phyloP scores from a whole-genome alignment of 2,797 vertebrate species.

The Platyrinchus mystaceus region DNA sequence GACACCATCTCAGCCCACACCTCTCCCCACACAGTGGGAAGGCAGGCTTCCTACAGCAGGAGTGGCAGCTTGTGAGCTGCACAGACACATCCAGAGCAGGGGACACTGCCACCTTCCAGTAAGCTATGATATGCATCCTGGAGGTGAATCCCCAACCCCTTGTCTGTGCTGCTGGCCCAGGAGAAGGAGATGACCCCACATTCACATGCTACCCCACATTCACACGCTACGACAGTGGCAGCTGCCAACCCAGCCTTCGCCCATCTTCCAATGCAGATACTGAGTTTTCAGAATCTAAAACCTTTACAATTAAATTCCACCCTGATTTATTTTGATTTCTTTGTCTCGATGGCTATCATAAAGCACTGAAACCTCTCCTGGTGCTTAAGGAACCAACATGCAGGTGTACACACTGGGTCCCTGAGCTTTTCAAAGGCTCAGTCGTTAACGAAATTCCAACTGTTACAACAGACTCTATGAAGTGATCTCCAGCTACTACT shows the following conservation, averaged over 20 bases:
- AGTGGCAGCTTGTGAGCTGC: not conserved
- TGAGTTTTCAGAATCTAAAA: not conserved
- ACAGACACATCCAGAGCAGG: not conserved
- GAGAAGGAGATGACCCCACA: not conserved
- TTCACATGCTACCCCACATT: accelerated
- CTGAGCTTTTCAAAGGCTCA: not conserved
- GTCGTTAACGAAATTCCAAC: not conserved
- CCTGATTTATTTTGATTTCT: not conserved
- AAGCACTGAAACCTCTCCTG: not conserved
- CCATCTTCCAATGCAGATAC: not conserved
- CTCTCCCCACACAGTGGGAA: not conserved
- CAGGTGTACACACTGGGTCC: accelerated
- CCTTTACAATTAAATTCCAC: not conserved
- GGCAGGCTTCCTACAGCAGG: not conserved
- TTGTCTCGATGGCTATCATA: not conserved
- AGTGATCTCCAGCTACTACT: not conserved
- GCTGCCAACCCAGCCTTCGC: not conserved
- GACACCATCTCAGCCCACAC: not conserved
- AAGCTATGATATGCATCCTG: not conserved
- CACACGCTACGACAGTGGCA: accelerated
- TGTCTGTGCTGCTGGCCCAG: not conserved
- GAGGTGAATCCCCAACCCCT: not conserved
- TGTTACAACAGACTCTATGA: not conserved
- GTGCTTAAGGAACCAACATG: not conserved
- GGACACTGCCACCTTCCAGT: not conserved